Evolutionary conservation across 2,888 invertebrate genomes (phyloP).

Genomic region (Anthophora plumipes): DNA sequence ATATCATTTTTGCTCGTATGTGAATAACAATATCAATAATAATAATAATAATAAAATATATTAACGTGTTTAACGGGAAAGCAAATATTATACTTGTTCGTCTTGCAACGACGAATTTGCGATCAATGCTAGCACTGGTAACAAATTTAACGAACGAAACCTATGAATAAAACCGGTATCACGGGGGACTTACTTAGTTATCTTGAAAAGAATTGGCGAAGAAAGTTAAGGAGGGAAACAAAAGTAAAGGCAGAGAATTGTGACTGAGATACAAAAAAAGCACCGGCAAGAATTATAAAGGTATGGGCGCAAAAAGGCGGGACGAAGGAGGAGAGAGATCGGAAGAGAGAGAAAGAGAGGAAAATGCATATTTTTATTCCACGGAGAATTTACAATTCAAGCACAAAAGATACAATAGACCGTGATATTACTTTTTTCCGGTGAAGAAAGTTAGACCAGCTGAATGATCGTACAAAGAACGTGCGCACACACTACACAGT

Average conservation of each 20-base stretch:
- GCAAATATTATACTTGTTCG: not conserved
- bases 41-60: no score
- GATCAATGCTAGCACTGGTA: slow-evolving; percentile 7
- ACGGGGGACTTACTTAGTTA: slow-evolving; percentile 50
- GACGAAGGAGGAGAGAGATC: slow-evolving; percentile 26
- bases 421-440: slow-evolving; percentile 47
- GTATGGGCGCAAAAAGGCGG: slow-evolving; percentile 19
- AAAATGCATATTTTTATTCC: slow-evolving; percentile 58
- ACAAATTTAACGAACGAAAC: slow-evolving; percentile 41
- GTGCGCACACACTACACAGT: not conserved
- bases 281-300: slow-evolving; percentile 53
- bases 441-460: slow-evolving; percentile 41
- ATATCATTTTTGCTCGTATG: not conserved
- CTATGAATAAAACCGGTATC: slow-evolving; percentile 41
- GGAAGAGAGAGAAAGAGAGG: slow-evolving; percentile 22
- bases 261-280: slow-evolving; percentile 49
- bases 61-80: not conserved
- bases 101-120: not conserved
- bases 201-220: slow-evolving; percentile 17
- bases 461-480: slow-evolving; percentile 37
- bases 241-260: slow-evolving; percentile 44
- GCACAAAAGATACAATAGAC: slow-evolving; percentile 47
- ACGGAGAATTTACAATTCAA: slow-evolving; percentile 55
- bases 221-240: slow-evolving; percentile 49
- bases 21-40: no score